Percentiles rank a stretch among this genome's conserved stretches.
These are phyloP conservation scores for Malthinus seriepunctatus DNA, from an alignment of 2,888 invertebrate genomes.

Conservation along the genomic window DNA sequence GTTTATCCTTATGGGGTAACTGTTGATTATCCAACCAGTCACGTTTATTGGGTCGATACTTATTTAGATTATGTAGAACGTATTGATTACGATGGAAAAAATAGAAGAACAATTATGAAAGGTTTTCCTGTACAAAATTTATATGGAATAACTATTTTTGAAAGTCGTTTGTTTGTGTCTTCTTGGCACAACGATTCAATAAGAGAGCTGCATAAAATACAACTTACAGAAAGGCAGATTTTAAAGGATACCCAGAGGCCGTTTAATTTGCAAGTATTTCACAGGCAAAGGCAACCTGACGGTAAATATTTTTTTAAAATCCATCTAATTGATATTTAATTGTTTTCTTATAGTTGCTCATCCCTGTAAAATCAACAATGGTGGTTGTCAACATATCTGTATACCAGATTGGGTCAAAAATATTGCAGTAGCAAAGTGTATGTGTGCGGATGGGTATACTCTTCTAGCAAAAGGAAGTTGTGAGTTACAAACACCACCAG, in stretches of 20 bases:
- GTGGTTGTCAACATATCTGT: slow-evolving; percentile 79
- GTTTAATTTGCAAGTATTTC: slow-evolving; percentile 71
- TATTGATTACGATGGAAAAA: slow-evolving; percentile 74
- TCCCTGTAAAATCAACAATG: slow-evolving; percentile 69
- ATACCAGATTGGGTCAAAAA: slow-evolving; percentile 64
- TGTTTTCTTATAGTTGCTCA: slow-evolving; percentile 59
- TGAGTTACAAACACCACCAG: slow-evolving; percentile 58
- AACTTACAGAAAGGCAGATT: slow-evolving; percentile 55
- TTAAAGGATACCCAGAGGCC: slow-evolving; percentile 62
- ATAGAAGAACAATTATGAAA: slow-evolving; percentile 63
- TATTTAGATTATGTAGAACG: slow-evolving; percentile 80
- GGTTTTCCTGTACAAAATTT: slow-evolving; percentile 65
- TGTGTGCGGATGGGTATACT: slow-evolving; percentile 74
- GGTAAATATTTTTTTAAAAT: slow-evolving; percentile 53
- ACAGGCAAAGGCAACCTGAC: slow-evolving; percentile 76
- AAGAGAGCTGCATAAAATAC: slow-evolving; percentile 63
- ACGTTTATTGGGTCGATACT: slow-evolving; percentile 80
- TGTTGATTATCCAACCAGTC: slow-evolving; percentile 70
- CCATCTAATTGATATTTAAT: not conserved
- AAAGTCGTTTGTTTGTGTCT: slow-evolving; percentile 73
- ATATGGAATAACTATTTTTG: slow-evolving; percentile 74
- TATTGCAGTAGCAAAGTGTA: slow-evolving; percentile 64
- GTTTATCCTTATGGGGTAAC: slow-evolving; percentile 77
- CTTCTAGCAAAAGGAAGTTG: slow-evolving; percentile 64
- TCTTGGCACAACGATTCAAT: slow-evolving; percentile 71